phyloP scores from a whole-genome alignment of 2,113 vertebrate species.

The Corythornis cristatus region DNA sequence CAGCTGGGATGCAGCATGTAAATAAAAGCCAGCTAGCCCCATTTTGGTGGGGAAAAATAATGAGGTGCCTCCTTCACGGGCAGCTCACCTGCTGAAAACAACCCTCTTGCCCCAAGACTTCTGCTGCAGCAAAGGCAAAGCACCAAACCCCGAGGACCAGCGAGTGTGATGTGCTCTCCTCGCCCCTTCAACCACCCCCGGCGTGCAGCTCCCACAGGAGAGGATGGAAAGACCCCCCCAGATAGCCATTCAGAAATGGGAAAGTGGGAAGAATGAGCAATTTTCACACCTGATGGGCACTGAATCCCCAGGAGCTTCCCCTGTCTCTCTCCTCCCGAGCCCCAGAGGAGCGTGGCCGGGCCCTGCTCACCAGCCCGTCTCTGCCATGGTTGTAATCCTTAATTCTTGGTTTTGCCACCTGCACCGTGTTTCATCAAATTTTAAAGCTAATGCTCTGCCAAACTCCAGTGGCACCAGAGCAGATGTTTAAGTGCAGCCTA shows the following conservation, averaged over 20 bases:
- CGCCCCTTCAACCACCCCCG: not conserved
- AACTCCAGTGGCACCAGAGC: not conserved
- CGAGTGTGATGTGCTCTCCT: not conserved
- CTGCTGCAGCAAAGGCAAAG: not conserved
- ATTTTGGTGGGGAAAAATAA: not conserved
- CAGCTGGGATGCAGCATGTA: accelerated
- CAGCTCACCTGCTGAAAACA: accelerated
- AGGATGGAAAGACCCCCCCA: not conserved
- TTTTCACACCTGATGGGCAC: not conserved
- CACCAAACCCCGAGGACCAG: not conserved
- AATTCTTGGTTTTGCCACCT: constrained; percentile 22
- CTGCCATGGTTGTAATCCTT: not conserved
- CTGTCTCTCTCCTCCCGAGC: accelerated
- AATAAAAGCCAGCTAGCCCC: not conserved
- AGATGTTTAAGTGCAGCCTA: constrained; percentile 38
- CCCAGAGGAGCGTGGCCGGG: accelerated
- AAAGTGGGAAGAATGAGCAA: not conserved
- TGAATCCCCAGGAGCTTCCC: not conserved
- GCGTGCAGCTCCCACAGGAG: not conserved
- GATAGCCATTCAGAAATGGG: not conserved
- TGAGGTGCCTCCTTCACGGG: not conserved
- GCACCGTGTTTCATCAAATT: constrained; percentile 12
- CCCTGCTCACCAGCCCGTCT: accelerated
- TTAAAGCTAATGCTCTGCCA: constrained; percentile 52
- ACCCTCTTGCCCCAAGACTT: accelerated